Evolutionary conservation across 2,888 invertebrate genomes (phyloP), one percentile per base, ranked within the genome.

Genomic region (Globia sparganii): DNA sequence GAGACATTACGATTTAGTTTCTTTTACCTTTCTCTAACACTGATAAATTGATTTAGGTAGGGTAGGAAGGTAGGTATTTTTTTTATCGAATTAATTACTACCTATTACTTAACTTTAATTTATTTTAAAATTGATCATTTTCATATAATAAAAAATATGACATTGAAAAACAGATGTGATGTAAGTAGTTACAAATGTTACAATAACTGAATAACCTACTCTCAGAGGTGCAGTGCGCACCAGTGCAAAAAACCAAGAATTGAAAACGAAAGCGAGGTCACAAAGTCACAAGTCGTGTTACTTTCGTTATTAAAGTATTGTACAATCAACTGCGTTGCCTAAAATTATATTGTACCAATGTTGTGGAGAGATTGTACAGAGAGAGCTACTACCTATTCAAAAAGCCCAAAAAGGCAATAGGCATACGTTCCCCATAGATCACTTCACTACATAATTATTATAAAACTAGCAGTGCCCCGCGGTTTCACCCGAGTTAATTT

Each of bases 251-350:
- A 74, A 77, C 4, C 28, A 65, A 73, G 62, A 65, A 77, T 59
- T 71, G 77, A 80, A 85, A 85, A 79, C 72, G 86, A 86, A 83
- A 85, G 74, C 85, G 81, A 85, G 86, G 85, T 76, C 79, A 72
- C 85, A 65, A 78, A 71, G 81, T 75, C 65, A 64, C 79, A 64
- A 69, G 70, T 65, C 43, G 64, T 40, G 71, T 72, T 59, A 86
- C 86, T 85, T 86, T 85, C 84, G 69, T 73, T 77, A 67, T 61
- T 49, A 78, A 78, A 31, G 56, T 56, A 46, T 79, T 77, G 80
- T 59, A 75, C 61, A 72, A 72, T 64, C 65, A 62, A 69, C 31
- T 71, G 46, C 31, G 28, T 68, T 69, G 61, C 28, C n/a, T 37
- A 11, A 46, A 67, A 67, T 58, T 58, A 53, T 62, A 37, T 31